These are phyloP conservation scores for Strix aluco DNA, from an alignment of 2,113 vertebrate species.

Conservation along the genomic window DNA sequence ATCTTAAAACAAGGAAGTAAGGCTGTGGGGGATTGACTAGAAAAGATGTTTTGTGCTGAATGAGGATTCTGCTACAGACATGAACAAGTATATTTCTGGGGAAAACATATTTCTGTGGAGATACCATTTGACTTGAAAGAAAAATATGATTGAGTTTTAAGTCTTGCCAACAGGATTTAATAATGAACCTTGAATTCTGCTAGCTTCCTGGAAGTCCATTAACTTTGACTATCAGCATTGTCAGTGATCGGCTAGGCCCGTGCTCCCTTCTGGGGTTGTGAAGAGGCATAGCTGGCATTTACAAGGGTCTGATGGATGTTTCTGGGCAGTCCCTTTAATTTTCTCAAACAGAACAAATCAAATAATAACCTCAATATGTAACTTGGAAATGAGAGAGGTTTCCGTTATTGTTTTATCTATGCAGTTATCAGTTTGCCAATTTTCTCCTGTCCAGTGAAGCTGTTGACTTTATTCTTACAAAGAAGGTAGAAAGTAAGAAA, in stretches of 20 bases:
- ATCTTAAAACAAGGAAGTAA: neutral
- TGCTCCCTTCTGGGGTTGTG: neutral
- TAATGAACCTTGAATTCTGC: neutral
- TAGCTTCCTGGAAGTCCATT: neutral
- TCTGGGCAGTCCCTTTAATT: neutral
- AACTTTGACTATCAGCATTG: neutral
- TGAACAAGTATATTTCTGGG: neutral
- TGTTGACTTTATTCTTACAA: neutral
- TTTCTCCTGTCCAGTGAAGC: neutral
- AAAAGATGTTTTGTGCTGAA: neutral
- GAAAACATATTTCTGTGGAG: neutral
- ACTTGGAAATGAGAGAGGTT: neutral
- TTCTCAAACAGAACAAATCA: neutral
- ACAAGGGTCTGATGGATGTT: neutral
- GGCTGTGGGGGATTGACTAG: neutral
- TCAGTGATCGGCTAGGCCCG: neutral
- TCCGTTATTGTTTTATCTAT: neutral
- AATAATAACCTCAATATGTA: neutral
- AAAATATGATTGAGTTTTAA: neutral
- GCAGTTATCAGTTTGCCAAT: neutral
- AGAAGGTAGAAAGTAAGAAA: neutral
- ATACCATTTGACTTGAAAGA: neutral
- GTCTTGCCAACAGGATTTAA: neutral
- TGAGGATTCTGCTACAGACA: neutral
- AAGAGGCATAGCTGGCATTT: neutral